Evolutionary conservation across 2,797 vertebrate species (phyloP), one percentile per base, ranked within the genome.

Genomic region (Selene dorsalis): DNA sequence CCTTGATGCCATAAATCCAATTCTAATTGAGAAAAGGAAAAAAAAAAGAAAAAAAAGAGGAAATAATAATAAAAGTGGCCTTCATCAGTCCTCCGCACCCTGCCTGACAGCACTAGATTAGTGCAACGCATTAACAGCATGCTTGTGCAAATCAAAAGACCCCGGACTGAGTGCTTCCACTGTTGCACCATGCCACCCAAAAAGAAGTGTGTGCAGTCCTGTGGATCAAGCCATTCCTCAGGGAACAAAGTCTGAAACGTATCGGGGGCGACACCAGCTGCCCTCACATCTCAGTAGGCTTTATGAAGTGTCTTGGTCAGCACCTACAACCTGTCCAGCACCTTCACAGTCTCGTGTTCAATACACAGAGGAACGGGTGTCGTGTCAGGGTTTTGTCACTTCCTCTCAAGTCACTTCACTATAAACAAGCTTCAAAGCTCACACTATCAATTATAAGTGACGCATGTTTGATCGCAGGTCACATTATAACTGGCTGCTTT

Each of bases 61-160:
- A 55, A 55, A 78, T 67, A 56, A 66, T 65, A 70, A 68, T 58
- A 73, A 57, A 79, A 75, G 48, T 56, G 4, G 6, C 76, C 65
- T 76, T 71, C 57, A 59, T 69, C 50, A 60, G 65, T 82, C 66
- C 68, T 82, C 68, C 26, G 61, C 48, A 62, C 63, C 63, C 61
- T 38, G 30, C 30, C 83, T 71, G n/a, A 52, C 52, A 80, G 67
- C 69, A 75, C 66, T 75, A 39, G 39, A 86, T 81, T 72, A 85
- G 50, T 84, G 76, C 69, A 68, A 84, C 59, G 77, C 73, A 77
- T 75, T 47, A 41, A 60, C 66, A 86, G 72, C 83, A 84, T 80
- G 79, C 52, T 55, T 80, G 82, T 91, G 83, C 73, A 88, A 89
- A 89, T 79, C 41, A 66, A 85, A 90, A 75, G 48, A 82, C n/a